These are phyloP conservation scores for Propsilocerus akamusi DNA, from an alignment of 1,140 invertebrate genomes.

Conservation along the genomic window DNA sequence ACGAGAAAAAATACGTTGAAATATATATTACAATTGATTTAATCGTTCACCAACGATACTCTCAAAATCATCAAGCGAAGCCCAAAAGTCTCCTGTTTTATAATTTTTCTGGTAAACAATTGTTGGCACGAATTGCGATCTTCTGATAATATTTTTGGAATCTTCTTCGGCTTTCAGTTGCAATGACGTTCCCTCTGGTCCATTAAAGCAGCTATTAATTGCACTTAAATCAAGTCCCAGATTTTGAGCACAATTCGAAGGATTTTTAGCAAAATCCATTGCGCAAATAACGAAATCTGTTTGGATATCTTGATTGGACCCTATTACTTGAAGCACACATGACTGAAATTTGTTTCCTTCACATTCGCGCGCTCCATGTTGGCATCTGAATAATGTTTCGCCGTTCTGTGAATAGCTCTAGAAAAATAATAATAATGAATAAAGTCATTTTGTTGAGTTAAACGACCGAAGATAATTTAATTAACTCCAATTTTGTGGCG, in stretches of 20 bases:
- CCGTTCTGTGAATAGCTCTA: slow-evolving; percentile 9
- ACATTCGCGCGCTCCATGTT: slow-evolving; percentile 45
- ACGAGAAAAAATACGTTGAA: no score
- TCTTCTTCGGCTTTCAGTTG: slow-evolving; percentile 29
- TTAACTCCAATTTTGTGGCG: no score
- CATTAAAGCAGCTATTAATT: slow-evolving; percentile 22
- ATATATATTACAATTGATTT: background rate
- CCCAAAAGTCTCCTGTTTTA: background rate
- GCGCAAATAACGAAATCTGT: slow-evolving; percentile 32
- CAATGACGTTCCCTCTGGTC: slow-evolving; percentile 24
- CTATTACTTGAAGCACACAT: slow-evolving; percentile 32
- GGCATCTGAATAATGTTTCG: slow-evolving; percentile 35
- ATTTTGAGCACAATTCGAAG: slow-evolving; percentile 3
- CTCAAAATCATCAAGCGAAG: background rate
- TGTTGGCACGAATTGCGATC: slow-evolving; percentile 35
- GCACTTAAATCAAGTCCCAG: slow-evolving; percentile 4
- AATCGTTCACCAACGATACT: background rate
- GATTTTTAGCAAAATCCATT: slow-evolving; percentile 20
- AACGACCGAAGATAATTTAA: slow-evolving; percentile 6
- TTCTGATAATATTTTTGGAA: slow-evolving; percentile 24
- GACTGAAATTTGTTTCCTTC: slow-evolving; percentile 43
- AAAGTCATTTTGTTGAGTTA: slow-evolving; percentile 3
- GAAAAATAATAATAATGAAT: background rate
- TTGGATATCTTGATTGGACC: slow-evolving; percentile 18
- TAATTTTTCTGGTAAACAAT: background rate